Base-by-base conservation (phyloP, 2,113 vertebrate genomes). In the Tor tambroides region DNA sequence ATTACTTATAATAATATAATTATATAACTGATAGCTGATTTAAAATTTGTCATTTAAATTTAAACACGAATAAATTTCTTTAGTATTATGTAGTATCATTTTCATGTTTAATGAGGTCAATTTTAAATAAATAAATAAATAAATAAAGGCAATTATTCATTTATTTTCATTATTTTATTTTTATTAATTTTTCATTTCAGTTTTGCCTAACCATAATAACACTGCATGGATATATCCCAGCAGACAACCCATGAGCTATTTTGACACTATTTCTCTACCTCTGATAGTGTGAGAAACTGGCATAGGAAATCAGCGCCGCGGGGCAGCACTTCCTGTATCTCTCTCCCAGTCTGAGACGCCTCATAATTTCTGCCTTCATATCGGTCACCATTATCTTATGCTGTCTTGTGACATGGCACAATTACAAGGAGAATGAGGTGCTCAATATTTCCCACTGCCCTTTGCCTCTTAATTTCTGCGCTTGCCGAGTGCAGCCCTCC, bases 341-440 rank as follows among this genome's bases (percentile, higher is more conserved):
- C 67, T 80, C 76, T 80, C 46, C 28, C 28, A 71, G 51, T 51
- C 63, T 30, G 28, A 83, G 80, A 67, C 41, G 4, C 32, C 71
- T 82, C 43, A 15, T 71, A 43, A 76, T 80, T 84, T 84, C 80
- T 86, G 15, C 67, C 79, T 82, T 85, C 86, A 83, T 67, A 83
- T 61, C 78, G 69, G n/a, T 35, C 72, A 76, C 84, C 83, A 81
- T 87, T 89, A 85, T 89, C 88, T 87, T 87, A 87, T 74, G 80
- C 79, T 79, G 86, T 80, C 77, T 85, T 78, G 46, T 87, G 88
- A 89, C 86, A 78, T 74, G 86, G 82, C 86, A 87, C 86, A 87
- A 86, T 85, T 89, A 85, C 83, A 79, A 83, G 84, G 38, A 87
- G 72, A 87, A 89, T 79, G 67, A 89, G 86, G 79, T 87, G 88